phyloP scores from a whole-genome alignment of 2,113 vertebrate species.

The Nothobranchius kuhntae region DNA sequence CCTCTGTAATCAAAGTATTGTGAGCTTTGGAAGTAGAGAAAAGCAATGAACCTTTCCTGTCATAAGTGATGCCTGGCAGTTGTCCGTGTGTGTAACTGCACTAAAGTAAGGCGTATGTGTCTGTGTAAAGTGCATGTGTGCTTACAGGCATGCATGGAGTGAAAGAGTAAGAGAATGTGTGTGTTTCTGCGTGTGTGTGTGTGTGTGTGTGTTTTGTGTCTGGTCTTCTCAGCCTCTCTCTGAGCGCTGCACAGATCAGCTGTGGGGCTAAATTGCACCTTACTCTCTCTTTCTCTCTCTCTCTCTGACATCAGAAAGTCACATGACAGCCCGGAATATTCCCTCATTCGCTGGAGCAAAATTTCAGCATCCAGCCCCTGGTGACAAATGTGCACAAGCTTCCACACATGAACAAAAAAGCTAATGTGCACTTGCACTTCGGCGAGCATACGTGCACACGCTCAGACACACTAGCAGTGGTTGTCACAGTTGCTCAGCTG shows the following conservation, averaged over 20 bases:
- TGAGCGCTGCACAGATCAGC: constrained; percentile 74
- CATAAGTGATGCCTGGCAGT: constrained; percentile 29
- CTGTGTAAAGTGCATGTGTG: constrained; percentile 27
- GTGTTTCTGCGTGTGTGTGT: constrained; percentile 3
- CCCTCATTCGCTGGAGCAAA: constrained; percentile 71
- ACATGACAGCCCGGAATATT: constrained; percentile 64
- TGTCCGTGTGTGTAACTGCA: constrained; percentile 19
- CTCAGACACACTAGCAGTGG: constrained; percentile 19
- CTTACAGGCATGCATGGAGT: constrained; percentile 37
- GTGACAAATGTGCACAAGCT: constrained; percentile 46
- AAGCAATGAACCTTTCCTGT: constrained; percentile 34
- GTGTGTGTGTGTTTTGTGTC: constrained; percentile 51
- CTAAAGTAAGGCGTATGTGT: constrained; percentile 22
- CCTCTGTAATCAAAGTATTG: constrained; percentile 51
- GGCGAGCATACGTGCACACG: constrained; percentile 4
- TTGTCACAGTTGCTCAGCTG: constrained; percentile 39
- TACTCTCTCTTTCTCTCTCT: constrained; percentile 51
- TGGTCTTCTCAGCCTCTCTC: constrained; percentile 66
- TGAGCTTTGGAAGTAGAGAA: constrained; percentile 42
- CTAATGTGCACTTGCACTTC: neutral
- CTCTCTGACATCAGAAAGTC: constrained; percentile 74
- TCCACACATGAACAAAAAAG: constrained; percentile 1
- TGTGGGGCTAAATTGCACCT: constrained; percentile 80
- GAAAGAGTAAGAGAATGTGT: constrained; percentile 15
- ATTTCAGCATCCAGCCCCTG: constrained; percentile 59